phyloP scores from a whole-genome alignment of 2,797 vertebrate species.

The Chaunax sp. region DNA sequence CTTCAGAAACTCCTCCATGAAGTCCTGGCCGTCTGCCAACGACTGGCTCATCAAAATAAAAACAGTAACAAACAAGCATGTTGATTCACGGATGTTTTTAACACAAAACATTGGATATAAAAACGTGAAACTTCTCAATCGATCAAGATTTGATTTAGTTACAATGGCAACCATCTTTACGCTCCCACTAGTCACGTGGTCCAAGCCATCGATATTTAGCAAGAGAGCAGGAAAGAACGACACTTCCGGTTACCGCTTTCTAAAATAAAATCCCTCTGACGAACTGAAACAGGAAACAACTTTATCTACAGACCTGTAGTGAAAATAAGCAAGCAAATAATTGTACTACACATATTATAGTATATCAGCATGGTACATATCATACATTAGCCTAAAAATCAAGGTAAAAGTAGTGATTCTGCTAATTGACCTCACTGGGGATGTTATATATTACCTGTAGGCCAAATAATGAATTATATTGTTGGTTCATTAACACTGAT shows the following conservation, averaged over 20 bases:
- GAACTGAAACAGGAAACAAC: too few species aligned
- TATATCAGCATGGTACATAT: too few species aligned
- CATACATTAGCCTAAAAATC: too few species aligned
- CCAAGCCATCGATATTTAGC: rapidly evolving
- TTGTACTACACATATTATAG: too few species aligned
- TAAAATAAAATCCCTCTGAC: conserved; percentile 19
- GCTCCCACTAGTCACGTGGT: conserved; percentile 51
- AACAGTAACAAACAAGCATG: conserved; percentile 41
- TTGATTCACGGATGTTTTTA: conserved; percentile 27
- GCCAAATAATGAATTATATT: too few species aligned
- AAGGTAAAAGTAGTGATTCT: too few species aligned
- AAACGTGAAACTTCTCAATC: conserved; percentile 26
- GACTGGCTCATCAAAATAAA: conserved; percentile 47
- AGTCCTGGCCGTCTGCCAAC: conserved; percentile 78
- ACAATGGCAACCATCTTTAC: conserved; percentile 69
- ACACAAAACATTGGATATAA: conserved; percentile 36
- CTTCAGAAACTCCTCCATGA: conserved; percentile 91
- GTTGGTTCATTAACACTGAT: neutral
- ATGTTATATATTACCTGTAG: too few species aligned
- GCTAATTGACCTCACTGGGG: too few species aligned
- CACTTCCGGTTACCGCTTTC: conserved; percentile 29
- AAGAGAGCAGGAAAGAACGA: too few species aligned
- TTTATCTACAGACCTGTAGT: too few species aligned
- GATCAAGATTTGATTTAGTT: conserved; percentile 16
- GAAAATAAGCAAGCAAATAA: too few species aligned